phyloP scores from a whole-genome alignment of 2,888 invertebrate genomes.

The Frankliniella intonsa region DNA sequence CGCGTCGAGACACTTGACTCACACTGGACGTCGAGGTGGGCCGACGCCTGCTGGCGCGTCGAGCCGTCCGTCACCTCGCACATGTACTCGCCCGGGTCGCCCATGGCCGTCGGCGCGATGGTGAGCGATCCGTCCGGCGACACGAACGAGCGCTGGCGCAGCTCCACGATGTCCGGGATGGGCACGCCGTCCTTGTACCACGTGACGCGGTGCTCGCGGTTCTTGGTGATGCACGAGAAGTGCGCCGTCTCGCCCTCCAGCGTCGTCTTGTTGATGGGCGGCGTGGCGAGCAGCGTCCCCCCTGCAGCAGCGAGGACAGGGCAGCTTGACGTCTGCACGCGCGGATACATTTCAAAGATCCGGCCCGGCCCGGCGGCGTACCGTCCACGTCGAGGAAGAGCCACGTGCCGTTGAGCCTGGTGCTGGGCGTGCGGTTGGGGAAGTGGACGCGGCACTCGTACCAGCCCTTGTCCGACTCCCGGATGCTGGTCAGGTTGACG shows the following conservation, averaged over 20 bases:
- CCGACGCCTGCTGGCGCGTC: slow-evolving; percentile 71
- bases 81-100: slow-evolving; percentile 81
- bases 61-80: slow-evolving; percentile 70
- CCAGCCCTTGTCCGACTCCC: slow-evolving; percentile 85
- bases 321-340: too few species aligned
- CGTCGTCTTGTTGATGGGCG: slow-evolving; percentile 83
- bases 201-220: slow-evolving; percentile 56
- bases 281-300: slow-evolving; percentile 78
- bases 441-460: slow-evolving; percentile 86
- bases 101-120: slow-evolving; percentile 70
- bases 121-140: slow-evolving; percentile 70
- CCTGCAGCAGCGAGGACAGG: slow-evolving; percentile 57
- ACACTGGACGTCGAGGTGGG: slow-evolving; percentile 91
- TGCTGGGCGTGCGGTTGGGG: slow-evolving; percentile 80
- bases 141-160: slow-evolving; percentile 44
- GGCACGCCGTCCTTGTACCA: slow-evolving; percentile 67
- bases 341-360: background rate
- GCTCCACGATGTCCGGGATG: slow-evolving; percentile 57
- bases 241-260: slow-evolving; percentile 77
- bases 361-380: background rate
- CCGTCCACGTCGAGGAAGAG: slow-evolving; percentile 84
- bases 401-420: slow-evolving; percentile 84
- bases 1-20: too few species aligned
- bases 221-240: slow-evolving; percentile 77
- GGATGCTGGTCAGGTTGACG: slow-evolving; percentile 79